Base-by-base conservation (phyloP, 1,140 invertebrate genomes). In the Meloidogyne exigua region DNA sequence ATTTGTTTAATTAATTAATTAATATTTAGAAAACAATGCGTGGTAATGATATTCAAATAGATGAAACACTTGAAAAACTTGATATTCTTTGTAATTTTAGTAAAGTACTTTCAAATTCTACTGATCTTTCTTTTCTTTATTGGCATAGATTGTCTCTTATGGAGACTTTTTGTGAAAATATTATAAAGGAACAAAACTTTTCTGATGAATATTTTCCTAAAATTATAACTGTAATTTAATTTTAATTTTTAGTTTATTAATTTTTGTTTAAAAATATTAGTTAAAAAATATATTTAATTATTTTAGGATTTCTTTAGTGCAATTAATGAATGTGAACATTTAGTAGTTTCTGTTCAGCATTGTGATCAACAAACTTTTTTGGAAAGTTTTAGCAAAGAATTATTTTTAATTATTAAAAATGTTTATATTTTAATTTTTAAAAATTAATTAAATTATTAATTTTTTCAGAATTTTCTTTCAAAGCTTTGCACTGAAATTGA, bases 61-160 rank as follows among this genome's bases (percentile, higher is more conserved):
- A 89, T 90, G 76, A 91, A 91, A 84, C 88, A 93, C 63, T 90
- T 91, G 82, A 86, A 89, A 32, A 89, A 93, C 63, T 90, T 90
- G 81, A 90, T 91, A 84, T 89, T 28, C 64, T 81, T 13, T 76
- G 68, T 26, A 79, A 79, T 70, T 42, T 83, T 25, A 72, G 77
- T 62, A 80, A 68, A 62, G 89, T 89, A 66, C 71, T 93, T 72
- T 87, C 90, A 57, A 85, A 88, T 75, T 89, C 91, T 25, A 92
- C 91, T 85, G 90, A 93, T 86, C 92, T 92, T 81, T 92, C 91
- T 57, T 92, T 92, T 88, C 86, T 94, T n/a, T 92, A 93, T 86
- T 93, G 92, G 91, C 93, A 94, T 89, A 90, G 92, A 21, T 49
- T 57, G 83, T 91, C 92, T 77, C 89, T 94, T 68, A 89, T 93